phyloP scores from a whole-genome alignment of 2,113 vertebrate species.

The Oncorhynchus clarkii region DNA sequence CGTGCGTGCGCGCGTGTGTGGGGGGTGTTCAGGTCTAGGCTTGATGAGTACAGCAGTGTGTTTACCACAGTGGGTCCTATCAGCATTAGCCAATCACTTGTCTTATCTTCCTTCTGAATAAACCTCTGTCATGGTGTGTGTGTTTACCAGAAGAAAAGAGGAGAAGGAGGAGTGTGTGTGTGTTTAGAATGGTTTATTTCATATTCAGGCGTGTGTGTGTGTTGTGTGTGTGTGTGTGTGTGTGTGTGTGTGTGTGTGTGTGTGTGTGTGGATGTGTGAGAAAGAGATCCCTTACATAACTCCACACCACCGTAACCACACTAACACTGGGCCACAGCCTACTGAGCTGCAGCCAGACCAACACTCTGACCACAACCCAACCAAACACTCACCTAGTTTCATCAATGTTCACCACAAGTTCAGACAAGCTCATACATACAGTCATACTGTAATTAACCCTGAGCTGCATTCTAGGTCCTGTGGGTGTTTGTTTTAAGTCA shows the following conservation, averaged over 20 bases:
- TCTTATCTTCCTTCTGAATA: background rate
- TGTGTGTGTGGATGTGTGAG: background rate
- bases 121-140: background rate
- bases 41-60: background rate
- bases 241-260: background rate
- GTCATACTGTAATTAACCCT: conserved; percentile 4
- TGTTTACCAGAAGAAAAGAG: background rate
- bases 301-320: background rate
- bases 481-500: conserved; percentile 1
- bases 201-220: too few species aligned
- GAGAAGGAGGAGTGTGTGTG: background rate
- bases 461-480: background rate
- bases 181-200: background rate
- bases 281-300: background rate
- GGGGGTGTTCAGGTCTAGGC: conserved; percentile 1
- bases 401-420: background rate
- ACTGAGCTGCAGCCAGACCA: too few species aligned
- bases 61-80: background rate
- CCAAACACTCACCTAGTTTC: too few species aligned
- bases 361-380: too few species aligned
- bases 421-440: background rate
- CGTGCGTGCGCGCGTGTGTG: background rate
- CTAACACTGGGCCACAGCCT: background rate
- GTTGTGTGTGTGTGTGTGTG: background rate
- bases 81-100: conserved; percentile 8